A percentile compares a stretch with the other conserved stretches of the same genome.
Evolutionary conservation across 2,113 vertebrate genomes (phyloP).

Genomic region (human (Homo sapiens)): GRCh38 chr12:81237001-81237500

Average conservation of each 20-base stretch:
- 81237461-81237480: neutral
- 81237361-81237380: neutral
- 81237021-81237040: neutral
- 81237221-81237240: neutral
- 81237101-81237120: neutral
- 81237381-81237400: neutral
- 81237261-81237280: neutral
- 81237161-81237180: neutral
- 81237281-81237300: neutral
- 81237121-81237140: neutral
- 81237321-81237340: neutral
- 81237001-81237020: neutral
- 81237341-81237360: neutral
- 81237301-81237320: neutral
- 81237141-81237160: neutral
- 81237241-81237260: neutral
- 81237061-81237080: neutral
- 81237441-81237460: neutral
- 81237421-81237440: neutral
- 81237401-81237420: neutral
- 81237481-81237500: neutral
- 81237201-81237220: neutral
- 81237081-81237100: neutral
- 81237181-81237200: neutral
- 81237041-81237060: neutral